A percentile compares a stretch with the other conserved stretches of the same genome.
phyloP scores from a whole-genome alignment of 30 jellyfish, hydroid and myxozoan genomes.

The Chrysaora quinquecirrha region DNA sequence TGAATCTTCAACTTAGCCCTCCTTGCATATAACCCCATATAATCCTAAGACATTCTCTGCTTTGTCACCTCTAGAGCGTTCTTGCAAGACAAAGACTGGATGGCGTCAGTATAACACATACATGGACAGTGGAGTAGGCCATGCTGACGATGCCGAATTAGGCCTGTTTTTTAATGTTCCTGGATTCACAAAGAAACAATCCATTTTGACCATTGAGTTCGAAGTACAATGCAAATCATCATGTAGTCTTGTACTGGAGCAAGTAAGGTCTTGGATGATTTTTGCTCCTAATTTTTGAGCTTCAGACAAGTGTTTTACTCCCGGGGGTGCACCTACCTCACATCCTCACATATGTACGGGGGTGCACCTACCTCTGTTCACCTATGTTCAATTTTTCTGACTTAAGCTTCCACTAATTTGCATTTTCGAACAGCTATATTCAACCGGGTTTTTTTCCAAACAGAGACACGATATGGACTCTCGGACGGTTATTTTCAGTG shows the following conservation, averaged over 20 bases:
- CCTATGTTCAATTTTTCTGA: too few relatives aligned
- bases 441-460: neutral
- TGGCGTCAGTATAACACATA: conserved; percentile 69
- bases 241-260: conserved; percentile 67
- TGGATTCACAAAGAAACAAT: conserved; percentile 49
- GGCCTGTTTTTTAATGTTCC: conserved; percentile 78
- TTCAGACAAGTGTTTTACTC: too few relatives aligned
- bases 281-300: too few relatives aligned
- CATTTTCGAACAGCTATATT: too few relatives aligned
- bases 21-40: too few relatives aligned
- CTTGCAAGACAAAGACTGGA: conserved; percentile 79
- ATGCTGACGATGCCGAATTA: conserved; percentile 91
- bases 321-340: too few relatives aligned
- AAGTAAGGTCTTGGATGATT: conserved; percentile 78
- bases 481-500: neutral
- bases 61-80: too few relatives aligned
- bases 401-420: too few relatives aligned
- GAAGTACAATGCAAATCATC: conserved; percentile 48
- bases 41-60: too few relatives aligned
- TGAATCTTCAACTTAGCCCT: too few relatives aligned
- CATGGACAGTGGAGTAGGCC: conserved; percentile 89
- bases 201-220: conserved; percentile 61
- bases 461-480: neutral
- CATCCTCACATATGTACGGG: too few relatives aligned
- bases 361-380: too few relatives aligned